A percentile compares a stretch with the other conserved stretches of the same genome.
Conservation (phyloP, 2,797 vertebrate genomes). For the Pseudochaenichthys georgianus region DNA sequence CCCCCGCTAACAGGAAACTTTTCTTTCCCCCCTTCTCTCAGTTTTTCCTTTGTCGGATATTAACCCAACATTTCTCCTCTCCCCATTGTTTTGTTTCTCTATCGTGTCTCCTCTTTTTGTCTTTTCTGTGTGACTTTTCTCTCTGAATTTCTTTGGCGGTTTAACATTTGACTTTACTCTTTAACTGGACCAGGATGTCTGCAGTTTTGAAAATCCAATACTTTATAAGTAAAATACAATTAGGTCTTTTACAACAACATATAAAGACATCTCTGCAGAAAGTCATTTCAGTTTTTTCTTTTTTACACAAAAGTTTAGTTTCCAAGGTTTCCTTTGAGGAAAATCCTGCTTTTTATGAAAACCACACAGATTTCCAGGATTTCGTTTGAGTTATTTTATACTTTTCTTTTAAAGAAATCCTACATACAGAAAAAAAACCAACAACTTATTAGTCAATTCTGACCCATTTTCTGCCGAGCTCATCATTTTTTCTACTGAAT, state of each 20-base stretch:
- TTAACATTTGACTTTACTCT: neutral
- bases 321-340: neutral
- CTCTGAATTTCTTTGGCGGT: conserved; percentile 8
- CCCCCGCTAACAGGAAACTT: neutral
- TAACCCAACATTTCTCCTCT: neutral
- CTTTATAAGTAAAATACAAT: neutral
- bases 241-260: neutral
- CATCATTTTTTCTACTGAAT: neutral
- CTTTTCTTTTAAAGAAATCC: conserved; percentile 6
- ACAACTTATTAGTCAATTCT: neutral
- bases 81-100: neutral
- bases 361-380: neutral
- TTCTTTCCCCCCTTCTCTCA: neutral
- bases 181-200: neutral
- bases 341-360: neutral
- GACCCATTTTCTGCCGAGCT: neutral
- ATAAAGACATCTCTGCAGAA: neutral
- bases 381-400: neutral
- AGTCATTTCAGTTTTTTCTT: neutral
- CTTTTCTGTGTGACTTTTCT: neutral
- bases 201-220: neutral
- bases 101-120: conserved; percentile 1
- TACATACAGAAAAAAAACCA: neutral
- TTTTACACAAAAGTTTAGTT: neutral
- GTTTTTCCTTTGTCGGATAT: conserved; percentile 3